A percentile compares a stretch with the other conserved stretches of the same genome.
Conservation (phyloP, 1,140 invertebrate genomes). For the Brachionus paranguensis region DNA sequence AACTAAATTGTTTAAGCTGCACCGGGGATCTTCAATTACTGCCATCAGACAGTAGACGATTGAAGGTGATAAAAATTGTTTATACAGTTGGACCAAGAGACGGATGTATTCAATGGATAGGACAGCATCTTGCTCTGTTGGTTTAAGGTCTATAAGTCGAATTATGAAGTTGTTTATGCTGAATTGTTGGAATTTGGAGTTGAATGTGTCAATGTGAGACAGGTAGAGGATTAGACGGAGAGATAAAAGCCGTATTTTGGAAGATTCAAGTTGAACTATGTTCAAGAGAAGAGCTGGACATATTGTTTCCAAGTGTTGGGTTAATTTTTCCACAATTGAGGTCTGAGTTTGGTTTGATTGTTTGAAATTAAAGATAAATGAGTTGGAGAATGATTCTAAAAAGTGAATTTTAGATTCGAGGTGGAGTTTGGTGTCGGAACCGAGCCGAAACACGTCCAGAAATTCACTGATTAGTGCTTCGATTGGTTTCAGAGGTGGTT, state of each 20-base stretch:
- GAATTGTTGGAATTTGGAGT: not conserved
- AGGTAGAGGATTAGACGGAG: slow-evolving; percentile 9
- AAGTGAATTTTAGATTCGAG: not conserved
- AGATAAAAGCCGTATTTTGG: not conserved
- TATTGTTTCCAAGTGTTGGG: not conserved
- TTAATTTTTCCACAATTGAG: not conserved
- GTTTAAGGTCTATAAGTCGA: slow-evolving; percentile 5
- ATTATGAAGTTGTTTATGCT: not conserved
- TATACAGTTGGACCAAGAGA: not conserved
- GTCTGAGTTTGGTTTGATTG: not conserved
- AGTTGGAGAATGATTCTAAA: not conserved
- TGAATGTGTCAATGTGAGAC: not conserved
- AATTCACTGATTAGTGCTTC: not conserved
- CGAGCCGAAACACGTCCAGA: not conserved
- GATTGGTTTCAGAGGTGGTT: not conserved
- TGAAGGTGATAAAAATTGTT: not conserved
- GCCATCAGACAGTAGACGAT: not conserved
- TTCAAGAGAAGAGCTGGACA: not conserved
- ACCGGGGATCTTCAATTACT: not conserved
- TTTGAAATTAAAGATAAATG: not conserved
- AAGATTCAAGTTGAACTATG: not conserved
- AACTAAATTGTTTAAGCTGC: not conserved
- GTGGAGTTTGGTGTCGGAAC: not conserved
- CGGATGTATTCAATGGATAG: slow-evolving; percentile 25
- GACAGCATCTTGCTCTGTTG: not conserved